These are phyloP conservation scores for Hippolais icterina DNA, from an alignment of 2,113 vertebrate species.

Conservation along the genomic window DNA sequence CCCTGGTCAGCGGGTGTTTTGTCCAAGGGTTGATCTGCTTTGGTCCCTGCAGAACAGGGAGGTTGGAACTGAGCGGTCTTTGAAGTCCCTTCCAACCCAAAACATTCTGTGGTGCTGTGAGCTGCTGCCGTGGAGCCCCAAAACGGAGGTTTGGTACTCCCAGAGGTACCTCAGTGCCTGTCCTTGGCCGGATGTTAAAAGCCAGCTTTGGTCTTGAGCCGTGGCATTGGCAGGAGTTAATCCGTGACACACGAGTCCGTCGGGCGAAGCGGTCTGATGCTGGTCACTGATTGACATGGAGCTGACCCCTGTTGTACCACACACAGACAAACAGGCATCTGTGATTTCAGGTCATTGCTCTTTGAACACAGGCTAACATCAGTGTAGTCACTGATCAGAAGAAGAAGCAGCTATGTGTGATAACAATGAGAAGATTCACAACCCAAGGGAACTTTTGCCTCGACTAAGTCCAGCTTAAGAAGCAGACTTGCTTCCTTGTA, in stretches of 20 bases:
- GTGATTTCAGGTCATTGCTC: not conserved
- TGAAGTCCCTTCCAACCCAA: not conserved
- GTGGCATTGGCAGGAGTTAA: not conserved
- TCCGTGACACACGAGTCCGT: accelerated
- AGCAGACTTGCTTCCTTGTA: not conserved
- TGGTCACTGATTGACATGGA: accelerated
- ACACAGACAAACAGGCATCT: accelerated
- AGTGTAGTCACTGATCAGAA: not conserved
- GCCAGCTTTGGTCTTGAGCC: not conserved
- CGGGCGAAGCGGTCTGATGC: accelerated
- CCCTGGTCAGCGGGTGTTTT: not conserved
- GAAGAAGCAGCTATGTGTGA: not conserved
- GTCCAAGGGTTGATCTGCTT: not conserved
- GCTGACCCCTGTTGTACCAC: accelerated
- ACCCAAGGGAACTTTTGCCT: not conserved
- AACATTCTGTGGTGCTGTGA: not conserved
- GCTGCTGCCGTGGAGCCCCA: not conserved
- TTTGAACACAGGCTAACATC: not conserved
- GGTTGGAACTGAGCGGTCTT: not conserved
- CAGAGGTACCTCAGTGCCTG: accelerated
- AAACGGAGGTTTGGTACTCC: accelerated
- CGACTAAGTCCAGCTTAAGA: not conserved
- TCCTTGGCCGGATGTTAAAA: not conserved
- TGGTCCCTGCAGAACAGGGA: not conserved
- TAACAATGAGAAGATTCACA: not conserved